Evolutionary conservation across 2,113 vertebrate genomes (phyloP).

Genomic region (Chelonoidis abingdonii): DNA sequence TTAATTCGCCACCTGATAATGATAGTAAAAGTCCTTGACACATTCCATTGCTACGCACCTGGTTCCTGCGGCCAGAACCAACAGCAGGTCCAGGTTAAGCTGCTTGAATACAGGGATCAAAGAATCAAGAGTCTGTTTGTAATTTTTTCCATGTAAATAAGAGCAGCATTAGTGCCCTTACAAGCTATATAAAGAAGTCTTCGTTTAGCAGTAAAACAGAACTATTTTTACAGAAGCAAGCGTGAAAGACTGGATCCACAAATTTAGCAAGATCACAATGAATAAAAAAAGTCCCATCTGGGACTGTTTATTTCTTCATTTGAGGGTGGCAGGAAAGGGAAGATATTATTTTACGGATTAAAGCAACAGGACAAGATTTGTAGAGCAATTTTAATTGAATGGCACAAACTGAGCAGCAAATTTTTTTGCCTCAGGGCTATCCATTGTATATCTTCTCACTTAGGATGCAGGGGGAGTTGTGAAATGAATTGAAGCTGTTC

Average conservation of each 20-base stretch:
- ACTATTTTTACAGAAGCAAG: constrained; percentile 57
- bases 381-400: constrained; percentile 36
- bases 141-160: constrained; percentile 16
- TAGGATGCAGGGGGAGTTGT: background rate
- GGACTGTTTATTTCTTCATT: constrained; percentile 55
- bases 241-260: constrained; percentile 44
- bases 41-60: background rate
- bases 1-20: background rate
- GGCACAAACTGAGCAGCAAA: background rate
- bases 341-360: constrained; percentile 49
- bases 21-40: background rate
- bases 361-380: constrained; percentile 28
- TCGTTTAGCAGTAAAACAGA: constrained; percentile 53
- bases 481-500: too few relatives aligned
- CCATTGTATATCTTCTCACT: background rate
- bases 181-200: constrained; percentile 28
- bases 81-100: background rate
- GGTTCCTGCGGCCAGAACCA: constrained; percentile 5
- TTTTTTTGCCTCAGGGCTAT: background rate
- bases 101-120: constrained; percentile 40
- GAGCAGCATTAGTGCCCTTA: background rate
- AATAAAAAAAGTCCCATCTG: constrained; percentile 24
- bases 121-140: constrained; percentile 18
- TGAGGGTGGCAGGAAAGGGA: background rate
- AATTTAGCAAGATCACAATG: constrained; percentile 56